These are phyloP conservation scores for Brachyptera putata DNA, from an alignment of 2,888 invertebrate species.

Conservation along the genomic window DNA sequence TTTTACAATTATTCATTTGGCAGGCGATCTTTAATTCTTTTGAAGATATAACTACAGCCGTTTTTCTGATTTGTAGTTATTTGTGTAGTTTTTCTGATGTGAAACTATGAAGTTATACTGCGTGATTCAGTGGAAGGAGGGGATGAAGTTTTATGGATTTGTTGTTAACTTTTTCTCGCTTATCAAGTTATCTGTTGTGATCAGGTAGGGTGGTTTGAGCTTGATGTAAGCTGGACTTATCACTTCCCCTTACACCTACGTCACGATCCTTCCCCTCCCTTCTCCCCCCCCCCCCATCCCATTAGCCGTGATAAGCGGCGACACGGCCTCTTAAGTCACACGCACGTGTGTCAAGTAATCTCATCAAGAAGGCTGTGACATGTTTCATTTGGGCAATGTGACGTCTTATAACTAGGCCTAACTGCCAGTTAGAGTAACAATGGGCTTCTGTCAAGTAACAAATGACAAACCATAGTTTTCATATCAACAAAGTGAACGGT, in stretches of 20 bases:
- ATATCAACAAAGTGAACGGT: too few relatives aligned
- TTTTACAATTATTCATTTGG: too few relatives aligned
- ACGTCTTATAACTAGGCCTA: neutral
- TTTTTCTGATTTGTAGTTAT: too few relatives aligned
- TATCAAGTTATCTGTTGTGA: conserved; percentile 4
- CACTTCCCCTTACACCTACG: neutral
- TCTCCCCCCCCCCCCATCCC: neutral
- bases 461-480: too few relatives aligned
- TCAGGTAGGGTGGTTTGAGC: neutral
- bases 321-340: neutral
- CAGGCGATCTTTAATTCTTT: too few relatives aligned
- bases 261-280: neutral
- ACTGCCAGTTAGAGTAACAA: neutral
- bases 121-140: too few relatives aligned
- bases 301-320: neutral
- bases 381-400: neutral
- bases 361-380: neutral
- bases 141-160: too few relatives aligned
- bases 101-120: too few relatives aligned
- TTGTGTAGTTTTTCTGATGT: too few relatives aligned
- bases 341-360: neutral
- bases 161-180: neutral
- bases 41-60: too few relatives aligned
- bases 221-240: neutral
- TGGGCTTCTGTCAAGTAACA: too few relatives aligned